A percentile compares a stretch with the other conserved stretches of the same genome.
These are phyloP conservation scores for Aythya baeri DNA, from an alignment of 2,113 vertebrate genomes.

Conservation along the genomic window DNA sequence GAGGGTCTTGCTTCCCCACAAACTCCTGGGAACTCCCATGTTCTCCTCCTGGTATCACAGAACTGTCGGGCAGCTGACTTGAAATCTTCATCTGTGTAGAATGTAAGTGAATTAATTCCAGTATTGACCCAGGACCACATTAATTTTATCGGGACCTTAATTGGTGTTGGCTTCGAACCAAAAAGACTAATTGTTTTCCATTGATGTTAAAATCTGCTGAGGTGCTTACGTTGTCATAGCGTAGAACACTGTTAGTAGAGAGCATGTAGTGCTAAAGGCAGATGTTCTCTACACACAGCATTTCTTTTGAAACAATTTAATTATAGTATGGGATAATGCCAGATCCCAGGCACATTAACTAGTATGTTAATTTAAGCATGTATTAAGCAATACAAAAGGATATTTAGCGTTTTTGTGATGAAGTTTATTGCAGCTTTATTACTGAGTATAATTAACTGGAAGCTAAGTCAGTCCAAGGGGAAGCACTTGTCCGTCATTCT, in stretches of 20 bases:
- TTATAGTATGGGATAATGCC: neutral
- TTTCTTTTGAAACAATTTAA: neutral
- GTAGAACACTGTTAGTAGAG: neutral
- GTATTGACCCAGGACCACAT: neutral
- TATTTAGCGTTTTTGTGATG: neutral
- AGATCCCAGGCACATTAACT: neutral
- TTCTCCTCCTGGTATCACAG: neutral
- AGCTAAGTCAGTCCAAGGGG: neutral
- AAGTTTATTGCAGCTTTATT: neutral
- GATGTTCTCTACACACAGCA: neutral
- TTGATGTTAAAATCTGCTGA: neutral
- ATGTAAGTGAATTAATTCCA: neutral
- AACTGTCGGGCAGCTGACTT: neutral
- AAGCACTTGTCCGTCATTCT: neutral
- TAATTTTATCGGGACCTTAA: neutral
- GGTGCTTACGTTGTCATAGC: neutral
- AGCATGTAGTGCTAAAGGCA: neutral
- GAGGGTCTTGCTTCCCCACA: neutral
- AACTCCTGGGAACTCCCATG: no score
- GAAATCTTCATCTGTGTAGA: neutral
- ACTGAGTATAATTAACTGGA: neutral
- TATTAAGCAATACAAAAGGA: neutral
- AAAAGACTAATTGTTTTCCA: neutral
- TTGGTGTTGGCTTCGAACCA: neutral
- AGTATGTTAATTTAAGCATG: neutral